Evolutionary conservation across 2,888 invertebrate species (phyloP).

Genomic region (Coleophora deauratella): DNA sequence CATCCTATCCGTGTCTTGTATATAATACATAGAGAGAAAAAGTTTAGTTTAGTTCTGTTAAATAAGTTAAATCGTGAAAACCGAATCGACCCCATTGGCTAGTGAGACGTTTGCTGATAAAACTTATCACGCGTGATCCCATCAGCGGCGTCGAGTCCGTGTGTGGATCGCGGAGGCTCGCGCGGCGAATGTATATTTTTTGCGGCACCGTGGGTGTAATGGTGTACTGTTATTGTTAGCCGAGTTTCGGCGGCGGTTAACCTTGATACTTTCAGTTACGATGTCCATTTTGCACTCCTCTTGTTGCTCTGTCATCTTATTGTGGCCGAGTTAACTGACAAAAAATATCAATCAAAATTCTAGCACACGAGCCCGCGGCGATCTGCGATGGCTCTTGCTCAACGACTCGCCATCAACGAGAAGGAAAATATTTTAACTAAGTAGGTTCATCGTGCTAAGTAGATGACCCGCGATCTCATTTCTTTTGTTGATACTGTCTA

Average conservation of each 20-base stretch:
- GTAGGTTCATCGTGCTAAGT: conserved; percentile 20
- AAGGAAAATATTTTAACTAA: conserved; percentile 41
- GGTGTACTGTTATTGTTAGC: conserved; percentile 67
- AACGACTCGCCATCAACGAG: conserved; percentile 31
- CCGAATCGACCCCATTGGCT: no score
- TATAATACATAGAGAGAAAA: no score
- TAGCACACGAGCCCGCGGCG: conserved; percentile 69
- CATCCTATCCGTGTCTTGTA: no score
- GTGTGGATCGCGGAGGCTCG: conserved; percentile 50
- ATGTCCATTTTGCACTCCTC: conserved; percentile 69
- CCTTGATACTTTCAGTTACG: conserved; percentile 73
- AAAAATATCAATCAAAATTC: conserved; percentile 75
- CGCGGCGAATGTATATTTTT: conserved; percentile 53
- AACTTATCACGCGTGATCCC: conserved; percentile 28
- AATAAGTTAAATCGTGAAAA: no score
- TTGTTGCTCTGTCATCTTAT: conserved; percentile 71
- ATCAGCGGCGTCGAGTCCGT: conserved; percentile 65
- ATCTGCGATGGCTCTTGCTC: conserved; percentile 47
- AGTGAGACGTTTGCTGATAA: no score
- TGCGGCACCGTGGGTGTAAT: conserved; percentile 56
- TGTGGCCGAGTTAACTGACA: conserved; percentile 69
- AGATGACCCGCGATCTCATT: background rate
- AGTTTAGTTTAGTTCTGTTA: no score
- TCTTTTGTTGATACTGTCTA: conserved; percentile 26
- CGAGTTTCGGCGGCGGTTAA: conserved; percentile 64